These are phyloP conservation scores for Arenaria interpres DNA, from an alignment of 2,113 vertebrate genomes.

Conservation along the genomic window DNA sequence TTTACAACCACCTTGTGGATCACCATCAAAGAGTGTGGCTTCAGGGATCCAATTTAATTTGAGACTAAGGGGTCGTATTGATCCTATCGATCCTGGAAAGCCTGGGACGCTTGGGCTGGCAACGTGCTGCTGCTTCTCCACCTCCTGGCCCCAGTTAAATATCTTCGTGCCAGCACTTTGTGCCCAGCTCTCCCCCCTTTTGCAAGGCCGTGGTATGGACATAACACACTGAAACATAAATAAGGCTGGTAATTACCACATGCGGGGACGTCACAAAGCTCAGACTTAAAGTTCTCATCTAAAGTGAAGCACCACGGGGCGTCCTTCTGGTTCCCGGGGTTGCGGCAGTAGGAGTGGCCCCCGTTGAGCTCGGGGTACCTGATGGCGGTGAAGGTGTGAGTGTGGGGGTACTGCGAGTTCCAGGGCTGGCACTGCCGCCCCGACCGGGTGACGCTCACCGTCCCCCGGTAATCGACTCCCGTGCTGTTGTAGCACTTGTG, in stretches of 20 bases:
- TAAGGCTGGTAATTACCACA: conserved; percentile 81
- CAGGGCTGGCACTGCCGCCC: conserved; percentile 97
- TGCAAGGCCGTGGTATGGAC: fast-evolving
- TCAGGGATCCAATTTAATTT: not conserved
- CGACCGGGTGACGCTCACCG: conserved; percentile 89
- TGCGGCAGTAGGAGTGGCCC: conserved; percentile 97
- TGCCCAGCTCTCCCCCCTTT: not conserved
- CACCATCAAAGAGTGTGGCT: not conserved
- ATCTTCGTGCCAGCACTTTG: not conserved
- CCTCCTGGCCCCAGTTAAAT: not conserved
- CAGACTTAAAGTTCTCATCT: conserved; percentile 91
- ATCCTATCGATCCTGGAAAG: not conserved
- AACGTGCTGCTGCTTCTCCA: not conserved
- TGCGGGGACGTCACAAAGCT: conserved; percentile 91
- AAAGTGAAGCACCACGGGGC: conserved; percentile 98
- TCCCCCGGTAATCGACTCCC: conserved; percentile 92
- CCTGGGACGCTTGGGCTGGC: not conserved
- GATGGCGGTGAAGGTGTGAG: conserved; percentile 88
- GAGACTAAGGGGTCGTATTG: not conserved
- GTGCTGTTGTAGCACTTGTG: conserved; percentile 96
- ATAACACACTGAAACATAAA: not conserved
- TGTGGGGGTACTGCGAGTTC: conserved; percentile 98
- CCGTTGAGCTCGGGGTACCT: conserved; percentile 92
- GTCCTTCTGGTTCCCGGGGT: conserved; percentile 92
- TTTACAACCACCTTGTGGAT: not conserved